These are phyloP conservation scores for Setipinna tenuifilis DNA, from an alignment of 2,797 vertebrate species.

Conservation along the genomic window DNA sequence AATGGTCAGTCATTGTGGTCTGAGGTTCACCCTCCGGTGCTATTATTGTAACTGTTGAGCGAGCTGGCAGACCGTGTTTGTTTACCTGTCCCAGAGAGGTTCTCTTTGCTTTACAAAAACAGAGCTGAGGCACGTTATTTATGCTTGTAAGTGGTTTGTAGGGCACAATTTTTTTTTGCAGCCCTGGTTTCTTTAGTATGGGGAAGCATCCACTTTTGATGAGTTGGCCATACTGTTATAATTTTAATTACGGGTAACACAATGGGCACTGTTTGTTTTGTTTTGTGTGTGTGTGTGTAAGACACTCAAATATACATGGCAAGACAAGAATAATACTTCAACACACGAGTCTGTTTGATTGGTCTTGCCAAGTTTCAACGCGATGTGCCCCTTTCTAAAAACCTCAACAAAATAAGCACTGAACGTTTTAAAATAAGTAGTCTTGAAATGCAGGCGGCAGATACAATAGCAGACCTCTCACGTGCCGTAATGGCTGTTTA, in stretches of 20 bases:
- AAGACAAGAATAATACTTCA: not conserved
- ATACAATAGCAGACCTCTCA: not conserved
- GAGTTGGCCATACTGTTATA: not conserved
- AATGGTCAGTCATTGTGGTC: constrained; percentile 23
- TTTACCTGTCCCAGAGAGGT: constrained; percentile 13
- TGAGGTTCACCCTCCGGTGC: not conserved
- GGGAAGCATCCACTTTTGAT: not conserved
- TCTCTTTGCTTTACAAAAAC: not conserved
- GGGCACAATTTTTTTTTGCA: not conserved
- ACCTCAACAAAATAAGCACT: not conserved
- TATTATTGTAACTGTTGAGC: constrained; percentile 21
- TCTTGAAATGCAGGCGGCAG: not conserved
- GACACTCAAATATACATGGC: not conserved
- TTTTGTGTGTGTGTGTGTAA: not conserved
- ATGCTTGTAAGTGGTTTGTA: not conserved
- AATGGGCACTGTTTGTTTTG: not conserved
- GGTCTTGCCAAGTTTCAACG: not conserved
- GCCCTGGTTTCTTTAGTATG: not conserved
- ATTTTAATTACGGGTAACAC: not conserved
- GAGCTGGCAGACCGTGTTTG: constrained; percentile 8
- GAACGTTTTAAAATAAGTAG: not conserved
- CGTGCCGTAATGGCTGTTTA: not conserved
- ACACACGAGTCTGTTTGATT: not conserved
- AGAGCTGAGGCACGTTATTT: not conserved
- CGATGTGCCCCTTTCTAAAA: not conserved